These are phyloP conservation scores for Drosophila eugracilis DNA, from an alignment of 1,140 invertebrate species.

Conservation along the genomic window DNA sequence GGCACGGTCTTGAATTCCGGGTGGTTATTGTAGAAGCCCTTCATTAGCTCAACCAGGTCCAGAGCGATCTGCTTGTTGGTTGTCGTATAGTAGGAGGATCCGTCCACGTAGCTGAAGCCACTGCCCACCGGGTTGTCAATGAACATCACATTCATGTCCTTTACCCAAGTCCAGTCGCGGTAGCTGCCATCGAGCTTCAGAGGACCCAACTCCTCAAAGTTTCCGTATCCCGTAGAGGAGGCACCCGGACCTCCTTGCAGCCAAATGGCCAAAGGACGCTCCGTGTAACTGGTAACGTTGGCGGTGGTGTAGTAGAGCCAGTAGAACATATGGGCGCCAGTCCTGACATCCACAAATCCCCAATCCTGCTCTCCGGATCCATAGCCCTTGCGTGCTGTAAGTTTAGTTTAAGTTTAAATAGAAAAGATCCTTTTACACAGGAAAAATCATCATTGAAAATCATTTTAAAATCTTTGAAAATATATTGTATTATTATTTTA, in stretches of 20 bases:
- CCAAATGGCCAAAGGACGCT: slow-evolving; percentile 92
- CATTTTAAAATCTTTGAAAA: no score
- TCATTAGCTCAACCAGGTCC: slow-evolving; percentile 92
- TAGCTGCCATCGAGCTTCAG: slow-evolving; percentile 87
- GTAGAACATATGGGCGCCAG: slow-evolving; percentile 92
- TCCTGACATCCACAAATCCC: slow-evolving; percentile 89
- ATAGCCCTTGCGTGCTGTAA: slow-evolving; percentile 83
- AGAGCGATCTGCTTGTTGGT: slow-evolving; percentile 91
- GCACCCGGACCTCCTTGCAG: slow-evolving; percentile 91
- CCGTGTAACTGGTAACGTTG: slow-evolving; percentile 86
- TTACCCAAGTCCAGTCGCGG: slow-evolving; percentile 91
- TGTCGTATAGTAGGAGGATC: slow-evolving; percentile 86
- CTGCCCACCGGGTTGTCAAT: slow-evolving; percentile 95
- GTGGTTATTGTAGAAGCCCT: slow-evolving; percentile 87
- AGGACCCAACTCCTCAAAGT: slow-evolving; percentile 92
- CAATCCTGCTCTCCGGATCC: slow-evolving; percentile 89
- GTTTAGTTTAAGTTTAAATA: neutral
- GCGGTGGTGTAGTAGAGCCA: slow-evolving; percentile 92
- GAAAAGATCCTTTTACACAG: no score
- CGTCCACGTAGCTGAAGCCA: slow-evolving; percentile 93
- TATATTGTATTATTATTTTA: neutral
- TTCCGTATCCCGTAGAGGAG: slow-evolving; percentile 91
- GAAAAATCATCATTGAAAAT: no score
- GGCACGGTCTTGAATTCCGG: slow-evolving; percentile 90
- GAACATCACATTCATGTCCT: slow-evolving; percentile 92